Evolutionary conservation across 1,140 invertebrate species (phyloP), one percentile per base, ranked within the genome.

Genomic region (Macrostomum lignano): DNA sequence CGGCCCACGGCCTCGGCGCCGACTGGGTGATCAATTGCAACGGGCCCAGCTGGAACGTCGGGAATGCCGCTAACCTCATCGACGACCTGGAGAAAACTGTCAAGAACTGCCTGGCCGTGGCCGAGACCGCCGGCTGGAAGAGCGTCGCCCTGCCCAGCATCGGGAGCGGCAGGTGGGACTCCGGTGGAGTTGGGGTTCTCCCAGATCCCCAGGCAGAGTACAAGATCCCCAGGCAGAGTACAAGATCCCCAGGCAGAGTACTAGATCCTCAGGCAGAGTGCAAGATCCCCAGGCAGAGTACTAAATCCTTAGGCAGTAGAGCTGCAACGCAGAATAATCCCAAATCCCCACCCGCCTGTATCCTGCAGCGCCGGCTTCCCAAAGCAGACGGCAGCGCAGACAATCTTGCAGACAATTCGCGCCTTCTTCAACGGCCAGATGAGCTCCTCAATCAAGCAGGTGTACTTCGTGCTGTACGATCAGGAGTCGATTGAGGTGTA

Each of bases 11-110:
- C n/a, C n/a, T n/a, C n/a, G n/a, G n/a, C n/a, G n/a, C n/a, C n/a
- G n/a, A n/a, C n/a, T n/a, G n/a, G n/a, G n/a, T n/a, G n/a, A 62
- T 65, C 35, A 61, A 65, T 42, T 57, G 62, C 11, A 61, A 65
- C 45, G 59, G 58, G 26, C 63, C 63, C 2, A 44, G 48, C 3
- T 61, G 51, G 49, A 42, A 43, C 13, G n/a, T n/a, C n/a, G 23
- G 22, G 3, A 42, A 42, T 26, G 45, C 49, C 21, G 36, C 38
- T 10, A 59, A 64, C 44, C 43, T 56, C 10, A 46, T 54, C 34
- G 52, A 58, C 22, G 42, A 55, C 33, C 44, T 65, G 19, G 58
- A 61, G 36, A 57, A 55, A 39, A 57, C 60, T 19, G 52, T 64
- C 26, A 56, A 58, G 42, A 65, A 62, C 47, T 55, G 61, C 24